Percentiles rank a stretch among this genome's conserved stretches.
Evolutionary conservation across 2,888 invertebrate genomes (phyloP).

Genomic region (Falcaria lacertinaria): DNA sequence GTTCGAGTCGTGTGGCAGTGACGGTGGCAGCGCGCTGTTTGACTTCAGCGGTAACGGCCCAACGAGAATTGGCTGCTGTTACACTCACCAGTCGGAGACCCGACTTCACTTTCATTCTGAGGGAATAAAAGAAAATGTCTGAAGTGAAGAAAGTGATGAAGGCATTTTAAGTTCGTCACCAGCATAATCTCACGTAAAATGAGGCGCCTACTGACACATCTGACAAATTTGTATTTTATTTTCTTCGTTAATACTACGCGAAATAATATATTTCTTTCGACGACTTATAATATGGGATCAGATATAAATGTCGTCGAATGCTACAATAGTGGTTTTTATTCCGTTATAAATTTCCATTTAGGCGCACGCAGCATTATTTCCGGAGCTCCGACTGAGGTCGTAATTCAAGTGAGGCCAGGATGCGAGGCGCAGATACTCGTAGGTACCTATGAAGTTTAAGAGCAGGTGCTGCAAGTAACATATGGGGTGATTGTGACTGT

Average conservation of each 20-base stretch:
- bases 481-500: slow-evolving; percentile 19
- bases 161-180: too few species aligned
- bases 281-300: neutral
- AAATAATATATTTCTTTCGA: too few species aligned
- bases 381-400: slow-evolving; percentile 21
- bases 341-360: slow-evolving; percentile 60
- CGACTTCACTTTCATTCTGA: slow-evolving; percentile 92
- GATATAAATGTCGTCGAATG: slow-evolving; percentile 9
- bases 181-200: too few species aligned
- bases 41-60: slow-evolving; percentile 94
- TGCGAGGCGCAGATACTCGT: too few species aligned
- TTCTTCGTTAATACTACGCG: neutral
- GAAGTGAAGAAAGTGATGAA: too few species aligned
- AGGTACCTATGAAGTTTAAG: slow-evolving; percentile 44
- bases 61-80: slow-evolving; percentile 86
- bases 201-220: too few species aligned
- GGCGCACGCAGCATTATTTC: slow-evolving; percentile 46
- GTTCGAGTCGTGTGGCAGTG: slow-evolving; percentile 85
- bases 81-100: slow-evolving; percentile 92
- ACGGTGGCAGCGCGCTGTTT: slow-evolving; percentile 94
- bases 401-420: slow-evolving; percentile 54
- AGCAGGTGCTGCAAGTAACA: slow-evolving; percentile 48
- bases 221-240: too few species aligned
- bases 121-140: slow-evolving; percentile 24
- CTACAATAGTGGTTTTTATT: slow-evolving; percentile 29